These are phyloP conservation scores for Phortica okadai DNA, from an alignment of 2,888 invertebrate species.

Conservation along the genomic window DNA sequence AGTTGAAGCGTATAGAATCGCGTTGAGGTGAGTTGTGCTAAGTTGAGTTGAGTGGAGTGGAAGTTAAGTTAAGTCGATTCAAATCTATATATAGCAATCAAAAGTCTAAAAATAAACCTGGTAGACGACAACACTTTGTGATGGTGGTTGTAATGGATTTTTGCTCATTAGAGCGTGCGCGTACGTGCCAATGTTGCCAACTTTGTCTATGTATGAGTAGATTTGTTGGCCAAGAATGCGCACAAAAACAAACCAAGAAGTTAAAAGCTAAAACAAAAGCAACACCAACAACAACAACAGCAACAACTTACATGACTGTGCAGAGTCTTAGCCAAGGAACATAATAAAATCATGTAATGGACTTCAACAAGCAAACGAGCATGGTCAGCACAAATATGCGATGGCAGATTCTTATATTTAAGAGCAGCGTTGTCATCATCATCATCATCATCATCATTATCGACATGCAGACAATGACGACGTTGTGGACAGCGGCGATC, in stretches of 20 bases:
- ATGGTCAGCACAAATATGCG: constrained; percentile 17
- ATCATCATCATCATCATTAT: background rate
- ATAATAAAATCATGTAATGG: constrained; percentile 70
- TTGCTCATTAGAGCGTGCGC: constrained; percentile 70
- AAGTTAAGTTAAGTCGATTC: constrained; percentile 7
- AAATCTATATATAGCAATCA: constrained; percentile 66
- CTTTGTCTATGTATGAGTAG: constrained; percentile 57
- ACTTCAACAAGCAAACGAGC: constrained; percentile 51
- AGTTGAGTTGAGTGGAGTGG: background rate
- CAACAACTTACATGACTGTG: constrained; percentile 11
- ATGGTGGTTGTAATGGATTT: constrained; percentile 61
- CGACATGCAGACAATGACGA: constrained; percentile 4
- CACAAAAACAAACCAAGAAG: background rate
- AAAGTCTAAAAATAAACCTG: constrained; percentile 58
- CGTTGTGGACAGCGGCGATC: constrained; percentile 13
- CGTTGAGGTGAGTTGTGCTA: background rate
- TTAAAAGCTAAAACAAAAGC: background rate
- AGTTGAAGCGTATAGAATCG: background rate
- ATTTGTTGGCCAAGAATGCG: background rate
- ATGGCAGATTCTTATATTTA: constrained; percentile 25
- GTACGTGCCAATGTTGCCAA: constrained; percentile 52
- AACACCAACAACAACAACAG: background rate
- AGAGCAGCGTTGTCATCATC: constrained; percentile 33
- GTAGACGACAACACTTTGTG: constrained; percentile 38
- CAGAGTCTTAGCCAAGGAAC: constrained; percentile 49